Conservation (phyloP, 2,888 invertebrate genomes). For the Pilophorus perplexus region DNA sequence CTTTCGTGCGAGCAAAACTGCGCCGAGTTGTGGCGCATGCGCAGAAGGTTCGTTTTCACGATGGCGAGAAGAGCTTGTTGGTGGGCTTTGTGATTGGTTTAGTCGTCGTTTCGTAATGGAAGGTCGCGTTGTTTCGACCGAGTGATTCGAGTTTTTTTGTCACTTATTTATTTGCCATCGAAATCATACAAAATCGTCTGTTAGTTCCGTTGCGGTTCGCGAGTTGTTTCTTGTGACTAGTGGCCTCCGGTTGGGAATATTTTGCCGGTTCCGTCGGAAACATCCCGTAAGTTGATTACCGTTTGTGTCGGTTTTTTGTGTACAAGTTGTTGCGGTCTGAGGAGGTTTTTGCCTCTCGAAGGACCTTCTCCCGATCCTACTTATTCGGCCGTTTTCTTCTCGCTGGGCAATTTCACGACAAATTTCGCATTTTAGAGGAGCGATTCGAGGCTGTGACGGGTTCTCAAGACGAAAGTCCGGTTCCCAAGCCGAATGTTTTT, state of each 20-base stretch:
- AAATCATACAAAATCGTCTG: not conserved
- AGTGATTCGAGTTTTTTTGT: not conserved
- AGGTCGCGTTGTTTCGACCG: not conserved
- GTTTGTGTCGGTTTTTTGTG: slow-evolving; percentile 1
- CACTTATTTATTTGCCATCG: not conserved
- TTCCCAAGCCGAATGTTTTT: slow-evolving; percentile 7
- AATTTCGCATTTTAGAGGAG: no score
- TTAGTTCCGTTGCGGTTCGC: not conserved
- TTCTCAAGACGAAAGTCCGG: not conserved
- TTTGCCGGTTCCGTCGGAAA: not conserved
- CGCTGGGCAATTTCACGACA: no score
- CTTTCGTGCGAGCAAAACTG: no score
- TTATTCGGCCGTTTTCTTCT: no score
- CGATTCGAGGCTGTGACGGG: no score
- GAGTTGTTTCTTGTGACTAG: not conserved
- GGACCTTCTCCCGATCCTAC: no score
- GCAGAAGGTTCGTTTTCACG: no score
- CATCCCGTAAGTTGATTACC: slow-evolving; percentile 5
- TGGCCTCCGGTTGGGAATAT: not conserved
- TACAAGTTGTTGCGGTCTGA: not conserved
- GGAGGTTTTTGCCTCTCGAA: not conserved
- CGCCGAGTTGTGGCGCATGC: no score
- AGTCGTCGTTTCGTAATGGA: slow-evolving; percentile 20
- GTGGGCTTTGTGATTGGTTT: not conserved
- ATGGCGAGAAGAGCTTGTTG: slow-evolving; percentile 1